Evolutionary conservation across 2,888 invertebrate species (phyloP), one percentile per base, ranked within the genome.

Genomic region (Lottia gigantea): DNA sequence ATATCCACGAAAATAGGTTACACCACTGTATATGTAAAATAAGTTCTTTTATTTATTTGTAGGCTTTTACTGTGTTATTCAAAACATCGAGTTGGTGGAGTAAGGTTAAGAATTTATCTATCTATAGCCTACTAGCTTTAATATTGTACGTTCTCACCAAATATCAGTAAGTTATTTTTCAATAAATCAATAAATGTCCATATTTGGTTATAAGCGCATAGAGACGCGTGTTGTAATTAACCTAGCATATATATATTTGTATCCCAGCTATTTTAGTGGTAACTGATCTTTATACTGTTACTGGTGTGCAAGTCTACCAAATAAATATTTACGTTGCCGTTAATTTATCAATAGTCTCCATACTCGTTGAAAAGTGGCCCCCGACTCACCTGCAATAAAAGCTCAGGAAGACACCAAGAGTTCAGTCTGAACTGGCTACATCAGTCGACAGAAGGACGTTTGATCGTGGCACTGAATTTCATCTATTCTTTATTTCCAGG

Each of bases 61-160:
- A 82, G 82, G 49, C 78, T 6, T 79, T 74, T 66, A 82, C 82
- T 0, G 78, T 80, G 66, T 64, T 82, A 81, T 66, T 72, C 81
- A 19, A 74, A 75, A 46, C 72, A 74, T 45, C 67, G 82, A 47
- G 81, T 80, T 66, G 81, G 82, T 12, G 80, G 81, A 0, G 47
- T 68, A 8, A 70, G 81, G 49, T 70, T 82, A 15, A 67, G 80
- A 11, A 65, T 77, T 7, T 81, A 78, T 64, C 72, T 81, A 31
- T 78, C 79, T 26, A 47, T 78, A n/a, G n/a, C n/a, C n/a, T n/a
- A 4, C 66, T 81, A 31, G 74, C 80, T 0, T 70, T 81, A n/a
- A 49, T 83, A 12, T 70, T 84, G 12, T 80, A 80, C 55, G 75
- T 81, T n/a, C 68, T 76, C 23, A 81, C 81, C 12, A 83, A 80